Evolutionary conservation across 2,888 invertebrate genomes (phyloP).

Genomic region (Dione juno): DNA sequence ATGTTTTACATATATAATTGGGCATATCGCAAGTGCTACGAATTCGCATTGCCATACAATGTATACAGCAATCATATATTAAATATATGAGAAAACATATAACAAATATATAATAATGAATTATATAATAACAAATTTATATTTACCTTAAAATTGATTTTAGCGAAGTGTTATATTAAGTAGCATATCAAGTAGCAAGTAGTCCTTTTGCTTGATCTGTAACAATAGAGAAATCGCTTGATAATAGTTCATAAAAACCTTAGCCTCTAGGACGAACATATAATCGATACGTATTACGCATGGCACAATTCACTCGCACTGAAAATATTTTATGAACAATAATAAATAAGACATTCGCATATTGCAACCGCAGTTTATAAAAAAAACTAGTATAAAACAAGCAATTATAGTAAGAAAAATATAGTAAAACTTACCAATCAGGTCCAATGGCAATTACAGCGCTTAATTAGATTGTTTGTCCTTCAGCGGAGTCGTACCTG

Average conservation of each 20-base stretch:
- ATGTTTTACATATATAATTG: not conserved
- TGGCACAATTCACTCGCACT: conserved; percentile 49
- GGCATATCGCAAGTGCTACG: conserved; percentile 15
- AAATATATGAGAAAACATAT: not conserved
- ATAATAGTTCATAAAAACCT: conserved; percentile 35
- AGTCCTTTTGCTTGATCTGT: conserved; percentile 42
- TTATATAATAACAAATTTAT: not conserved
- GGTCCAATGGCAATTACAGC: conserved; percentile 34
- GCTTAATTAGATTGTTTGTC: conserved; percentile 27
- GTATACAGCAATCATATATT: not conserved
- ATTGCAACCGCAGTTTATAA: conserved; percentile 48
- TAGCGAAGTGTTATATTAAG: not conserved
- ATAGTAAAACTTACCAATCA: conserved; percentile 48
- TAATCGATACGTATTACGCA: conserved; percentile 50
- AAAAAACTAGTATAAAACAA: conserved; percentile 42
- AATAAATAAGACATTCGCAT: conserved; percentile 49
- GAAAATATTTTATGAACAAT: conserved; percentile 32
- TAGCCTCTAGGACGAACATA: conserved; percentile 7
- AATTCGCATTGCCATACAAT: conserved; percentile 7
- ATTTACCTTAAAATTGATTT: conserved; percentile 1
- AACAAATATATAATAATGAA: not conserved
- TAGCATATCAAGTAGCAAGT: no score
- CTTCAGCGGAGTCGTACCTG: conserved; percentile 41
- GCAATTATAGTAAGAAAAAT: conserved; percentile 39
- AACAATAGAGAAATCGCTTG: conserved; percentile 56